Evolutionary conservation across 2,888 invertebrate genomes (phyloP).

Genomic region (Agriopis leucophaearia): DNA sequence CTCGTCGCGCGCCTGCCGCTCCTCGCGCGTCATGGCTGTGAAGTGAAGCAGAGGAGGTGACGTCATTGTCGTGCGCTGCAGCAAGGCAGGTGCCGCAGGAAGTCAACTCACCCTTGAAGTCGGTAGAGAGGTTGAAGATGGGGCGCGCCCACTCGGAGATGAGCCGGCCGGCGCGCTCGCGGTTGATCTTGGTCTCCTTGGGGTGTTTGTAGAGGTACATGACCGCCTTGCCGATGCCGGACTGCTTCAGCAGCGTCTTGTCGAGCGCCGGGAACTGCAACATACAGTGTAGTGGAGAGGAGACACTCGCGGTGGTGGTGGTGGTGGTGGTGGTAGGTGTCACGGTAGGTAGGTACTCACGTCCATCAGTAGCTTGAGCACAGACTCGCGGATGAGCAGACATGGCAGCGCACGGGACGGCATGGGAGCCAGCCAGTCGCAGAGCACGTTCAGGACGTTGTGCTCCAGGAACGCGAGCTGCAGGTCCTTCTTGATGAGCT

Average conservation of each 20-base stretch:
- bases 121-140: slow-evolving; percentile 94
- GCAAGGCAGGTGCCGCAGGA: no score
- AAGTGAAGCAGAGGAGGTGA: no score
- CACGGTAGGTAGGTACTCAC: slow-evolving; percentile 77
- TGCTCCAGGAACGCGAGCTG: slow-evolving; percentile 98
- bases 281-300: background rate
- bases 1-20: slow-evolving; percentile 94
- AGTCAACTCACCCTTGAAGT: slow-evolving; percentile 70
- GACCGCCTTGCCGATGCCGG: slow-evolving; percentile 99
- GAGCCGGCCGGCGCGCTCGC: slow-evolving; percentile 95
- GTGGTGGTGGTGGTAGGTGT: background rate
- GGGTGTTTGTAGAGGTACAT: slow-evolving; percentile 99
- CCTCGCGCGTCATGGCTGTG: slow-evolving; percentile 95
- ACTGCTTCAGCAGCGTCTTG: slow-evolving; percentile 96
- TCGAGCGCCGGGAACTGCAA: slow-evolving; percentile 94
- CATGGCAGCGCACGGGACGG: slow-evolving; percentile 99
- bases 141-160: slow-evolving; percentile 99
- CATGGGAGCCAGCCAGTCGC: slow-evolving; percentile 99
- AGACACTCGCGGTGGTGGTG: background rate
- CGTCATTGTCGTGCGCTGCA: no score
- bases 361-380: slow-evolving; percentile 92
- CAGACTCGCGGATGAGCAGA: slow-evolving; percentile 95
- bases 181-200: slow-evolving; percentile 97
- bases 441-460: slow-evolving; percentile 95
- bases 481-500: slow-evolving; percentile 97